Evolutionary conservation across 2,113 vertebrate species (phyloP), one percentile per base, ranked within the genome.

Genomic region (Pterocles burchelli): DNA sequence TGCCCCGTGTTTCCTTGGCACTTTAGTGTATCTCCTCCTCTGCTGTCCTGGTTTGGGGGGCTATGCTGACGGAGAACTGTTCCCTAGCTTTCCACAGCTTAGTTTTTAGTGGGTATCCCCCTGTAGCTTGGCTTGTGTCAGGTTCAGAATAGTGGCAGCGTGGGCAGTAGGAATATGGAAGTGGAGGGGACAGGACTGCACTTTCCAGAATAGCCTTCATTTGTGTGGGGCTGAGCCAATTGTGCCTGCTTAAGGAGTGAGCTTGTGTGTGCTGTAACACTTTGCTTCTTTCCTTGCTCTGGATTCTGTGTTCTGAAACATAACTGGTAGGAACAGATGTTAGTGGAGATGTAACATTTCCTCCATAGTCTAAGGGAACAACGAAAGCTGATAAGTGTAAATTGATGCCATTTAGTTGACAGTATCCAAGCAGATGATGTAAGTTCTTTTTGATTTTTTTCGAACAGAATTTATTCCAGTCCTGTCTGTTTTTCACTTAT

Each of bases 401-500:
- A 62, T 28, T 17, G n/a, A 38, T 79, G 41, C 13, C 9, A 8
- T 52, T 52, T 82, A 45, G 17, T 21, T 88, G 61, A 29, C 33
- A 43, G 14, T 49, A 82, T 45, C 71, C 54, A 54, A 41, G 49
- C 16, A 83, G 85, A 52, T 34, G 68, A 28, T 0, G 0, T 19
- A 57, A 67, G 36, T 73, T 46, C 54, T 61, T 91, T 72, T 71
- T 1, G 4, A 11, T 90, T 62, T 82, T 82, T 26, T 76, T 75
- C 54, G 79, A 61, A 52, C 5, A 68, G 62, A 10, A 28, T 85
- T 78, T 68, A 75, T 49, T 68, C 31, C 45, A 57, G 45, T 54
- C 0, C 0, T 72, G 7, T 11, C 24, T 76, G 8, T 7, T 73
- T 89, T 79, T 82, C 2, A 3, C 14, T 73, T 55, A 16, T 5